Conservation (phyloP, 2,113 vertebrate genomes). For the Brachirus orientalis region DNA sequence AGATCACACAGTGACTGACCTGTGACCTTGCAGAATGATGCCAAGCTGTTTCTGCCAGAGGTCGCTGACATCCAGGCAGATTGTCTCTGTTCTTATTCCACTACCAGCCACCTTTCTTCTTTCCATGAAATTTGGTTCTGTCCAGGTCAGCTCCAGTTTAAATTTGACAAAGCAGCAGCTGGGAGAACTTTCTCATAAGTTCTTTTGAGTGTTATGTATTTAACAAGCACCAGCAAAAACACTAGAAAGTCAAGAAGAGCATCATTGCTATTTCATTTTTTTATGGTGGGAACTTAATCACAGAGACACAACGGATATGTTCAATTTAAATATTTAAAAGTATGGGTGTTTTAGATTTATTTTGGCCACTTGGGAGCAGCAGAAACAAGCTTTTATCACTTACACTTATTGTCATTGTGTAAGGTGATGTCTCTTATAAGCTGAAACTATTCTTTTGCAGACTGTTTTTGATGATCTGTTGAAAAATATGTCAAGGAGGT, state of each 20-base stretch:
- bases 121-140: neutral
- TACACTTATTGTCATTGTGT: neutral
- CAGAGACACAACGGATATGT: neutral
- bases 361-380: neutral
- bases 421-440: neutral
- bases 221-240: neutral
- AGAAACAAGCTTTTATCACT: neutral
- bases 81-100: neutral
- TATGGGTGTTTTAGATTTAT: neutral
- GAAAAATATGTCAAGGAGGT: no score
- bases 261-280: neutral
- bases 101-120: neutral
- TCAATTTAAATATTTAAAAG: neutral
- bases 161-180: neutral
- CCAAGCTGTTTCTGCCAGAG: neutral
- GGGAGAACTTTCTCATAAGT: neutral
- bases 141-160: neutral
- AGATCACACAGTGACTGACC: neutral
- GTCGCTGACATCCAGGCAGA: constrained; percentile 1
- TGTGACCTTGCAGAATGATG: neutral
- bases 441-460: no score
- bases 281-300: neutral
- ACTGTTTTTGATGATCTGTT: no score
- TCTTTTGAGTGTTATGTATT: neutral
- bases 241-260: neutral